Evolutionary conservation across 2,113 vertebrate genomes (phyloP), one percentile per base, ranked within the genome.

Genomic region (Pomatostomus ruficeps): DNA sequence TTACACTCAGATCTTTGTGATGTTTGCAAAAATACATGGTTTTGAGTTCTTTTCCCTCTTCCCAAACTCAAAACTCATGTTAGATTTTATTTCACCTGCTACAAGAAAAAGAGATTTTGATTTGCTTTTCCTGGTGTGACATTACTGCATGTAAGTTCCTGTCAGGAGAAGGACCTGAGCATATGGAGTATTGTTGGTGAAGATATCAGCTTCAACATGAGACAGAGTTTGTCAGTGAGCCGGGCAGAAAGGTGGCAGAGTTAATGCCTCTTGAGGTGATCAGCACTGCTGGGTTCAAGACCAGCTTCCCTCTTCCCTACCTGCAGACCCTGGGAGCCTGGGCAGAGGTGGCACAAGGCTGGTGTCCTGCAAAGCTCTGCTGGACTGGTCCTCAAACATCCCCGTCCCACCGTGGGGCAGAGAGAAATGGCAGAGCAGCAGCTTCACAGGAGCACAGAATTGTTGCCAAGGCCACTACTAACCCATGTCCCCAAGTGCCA

Each of bases 121-220:
- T 75, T 29, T 45, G 3, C 11, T 73, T 91, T 57, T n/a, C 23
- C n/a, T n/a, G 11, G 22, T 55, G 12, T 11, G 12, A n/a, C 0
- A 0, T 18, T 49, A 36, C 7, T 59, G 43, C 16, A 3, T 0
- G 1, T 11, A 35, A 9, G 9, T 26, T 81, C 29, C 31, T 40
- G 38, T 12, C 46, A 57, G 3, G 48, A 8, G n/a, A 52, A 87
- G 25, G 12, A 51, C 26, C 35, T 55, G 59, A 43, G 17, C 25
- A 6, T 11, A 4, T 4, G 17, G 36, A 81, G 13, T n/a, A 13
- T 70, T 61, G 40, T 19, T 61, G 28, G 36, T 75, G 90, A 72
- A 75, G 36, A 40, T 4, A 21, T 11, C 28, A 40, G 59, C 14
- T 67, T 55, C 45, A 24, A 7, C 51, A 4, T 11, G 28, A 48